phyloP scores from a whole-genome alignment of 2,797 vertebrate genomes.

The Sebastes cheni region DNA sequence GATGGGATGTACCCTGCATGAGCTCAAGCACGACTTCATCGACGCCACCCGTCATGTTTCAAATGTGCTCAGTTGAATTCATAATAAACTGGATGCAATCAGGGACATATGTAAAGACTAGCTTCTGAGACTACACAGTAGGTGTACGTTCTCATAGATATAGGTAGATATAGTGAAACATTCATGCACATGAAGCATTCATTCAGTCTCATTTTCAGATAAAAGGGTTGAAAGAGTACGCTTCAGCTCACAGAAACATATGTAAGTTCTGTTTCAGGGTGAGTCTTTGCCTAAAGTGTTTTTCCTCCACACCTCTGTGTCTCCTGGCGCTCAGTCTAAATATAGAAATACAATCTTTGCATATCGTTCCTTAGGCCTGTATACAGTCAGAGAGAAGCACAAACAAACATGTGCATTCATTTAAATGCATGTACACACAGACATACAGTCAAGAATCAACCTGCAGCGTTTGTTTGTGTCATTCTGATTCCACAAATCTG shows the following conservation, averaged over 20 bases:
- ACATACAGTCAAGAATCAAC: background rate
- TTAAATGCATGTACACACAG: background rate
- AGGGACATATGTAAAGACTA: background rate
- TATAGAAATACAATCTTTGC: slow-evolving; percentile 15
- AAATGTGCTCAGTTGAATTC: background rate
- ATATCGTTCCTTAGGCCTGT: background rate
- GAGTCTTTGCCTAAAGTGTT: slow-evolving; percentile 23
- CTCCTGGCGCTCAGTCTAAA: slow-evolving; percentile 18
- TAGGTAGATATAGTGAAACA: background rate
- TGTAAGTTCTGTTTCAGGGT: slow-evolving; percentile 7
- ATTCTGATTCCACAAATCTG: background rate
- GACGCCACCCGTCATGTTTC: background rate
- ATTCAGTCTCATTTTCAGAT: background rate
- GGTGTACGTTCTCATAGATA: background rate
- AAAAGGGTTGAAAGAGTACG: background rate
- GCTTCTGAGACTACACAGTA: background rate
- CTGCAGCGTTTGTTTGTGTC: background rate
- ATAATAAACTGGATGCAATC: background rate
- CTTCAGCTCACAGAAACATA: background rate
- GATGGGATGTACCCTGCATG: background rate
- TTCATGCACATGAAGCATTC: background rate
- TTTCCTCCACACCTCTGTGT: slow-evolving; percentile 17
- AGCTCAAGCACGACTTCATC: background rate
- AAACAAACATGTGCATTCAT: background rate
- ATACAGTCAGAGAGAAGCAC: background rate